Base-by-base conservation (phyloP, 2,797 vertebrate species). In the Astyanax mexicanus region DNA sequence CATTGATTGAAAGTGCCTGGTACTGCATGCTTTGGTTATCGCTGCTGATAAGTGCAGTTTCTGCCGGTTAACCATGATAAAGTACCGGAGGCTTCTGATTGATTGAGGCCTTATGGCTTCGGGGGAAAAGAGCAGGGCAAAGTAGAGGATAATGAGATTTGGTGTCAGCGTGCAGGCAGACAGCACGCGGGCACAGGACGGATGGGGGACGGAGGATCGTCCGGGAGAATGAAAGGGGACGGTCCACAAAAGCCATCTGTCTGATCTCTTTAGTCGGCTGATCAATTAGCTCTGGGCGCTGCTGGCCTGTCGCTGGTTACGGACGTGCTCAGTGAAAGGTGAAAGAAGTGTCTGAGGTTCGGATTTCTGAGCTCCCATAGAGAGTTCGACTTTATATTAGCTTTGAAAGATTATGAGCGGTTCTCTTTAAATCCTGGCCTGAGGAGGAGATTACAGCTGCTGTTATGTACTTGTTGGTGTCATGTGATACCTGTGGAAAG, bases 131-230 rank as follows among this genome's bases (percentile, higher is more conserved):
- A n/a, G 69, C 60, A 37, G 19, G 9, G 38, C 57, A 38, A 60
- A 69, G 66, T 52, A 62, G 55, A 79, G 73, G 62, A 65, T 66
- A 60, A 71, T 60, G 52, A 58, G 64, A 80, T 66, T 35, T 72
- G 42, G 13, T 37, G 47, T 77, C 67, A 62, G 66, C 44, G 51
- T 61, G 55, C 19, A 42, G 60, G 13, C 44, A 61, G 76, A 66
- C 25, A 68, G 42, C 35, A 49, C 45, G 37, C 42, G 19, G 32
- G 25, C n/a, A 32, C 42, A 37, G 44, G 27, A 1, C 23, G 17
- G 49, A 21, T n/a, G n/a, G 13, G 23, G 42, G 42, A 64, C 37
- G 23, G 23, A 42, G 8, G 23, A 45, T 47, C 23, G 25, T 65
- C 12, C 12, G 19, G n/a, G 19, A 35, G 40, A 73, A 58, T n/a